Conservation (phyloP, 2,113 vertebrate genomes). For the Microcebus murinus region DNA sequence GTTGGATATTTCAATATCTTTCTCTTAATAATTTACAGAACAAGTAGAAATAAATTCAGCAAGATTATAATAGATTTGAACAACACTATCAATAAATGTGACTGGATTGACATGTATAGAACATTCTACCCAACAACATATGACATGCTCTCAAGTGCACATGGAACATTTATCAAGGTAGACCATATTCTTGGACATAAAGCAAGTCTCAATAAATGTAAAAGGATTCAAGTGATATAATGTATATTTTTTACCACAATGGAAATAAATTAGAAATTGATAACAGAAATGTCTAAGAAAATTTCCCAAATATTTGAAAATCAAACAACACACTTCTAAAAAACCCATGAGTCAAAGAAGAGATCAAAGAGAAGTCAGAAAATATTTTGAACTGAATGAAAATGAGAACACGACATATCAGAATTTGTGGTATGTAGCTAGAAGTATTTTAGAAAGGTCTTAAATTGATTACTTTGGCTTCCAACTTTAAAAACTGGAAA, state of each 20-base stretch:
- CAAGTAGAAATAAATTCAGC: not conserved
- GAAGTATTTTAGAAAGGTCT: not conserved
- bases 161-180: not conserved
- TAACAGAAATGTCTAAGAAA: not conserved
- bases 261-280: conserved; percentile 4
- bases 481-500: not conserved
- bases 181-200: not conserved
- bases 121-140: not conserved
- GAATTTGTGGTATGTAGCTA: not conserved
- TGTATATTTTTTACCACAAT: not conserved
- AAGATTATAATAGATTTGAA: not conserved
- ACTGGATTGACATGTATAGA: not conserved
- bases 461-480: not conserved
- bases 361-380: not conserved
- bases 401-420: not conserved
- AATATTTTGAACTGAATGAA: conserved; percentile 5
- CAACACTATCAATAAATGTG: not conserved
- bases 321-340: not conserved
- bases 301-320: not conserved
- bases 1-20: not conserved
- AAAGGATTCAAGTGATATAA: not conserved
- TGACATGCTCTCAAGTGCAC: not conserved
- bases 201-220: not conserved
- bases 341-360: not conserved
- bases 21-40: not conserved